phyloP scores from a whole-genome alignment of 2,888 invertebrate species.

The Nasonovia ribisnigri region DNA sequence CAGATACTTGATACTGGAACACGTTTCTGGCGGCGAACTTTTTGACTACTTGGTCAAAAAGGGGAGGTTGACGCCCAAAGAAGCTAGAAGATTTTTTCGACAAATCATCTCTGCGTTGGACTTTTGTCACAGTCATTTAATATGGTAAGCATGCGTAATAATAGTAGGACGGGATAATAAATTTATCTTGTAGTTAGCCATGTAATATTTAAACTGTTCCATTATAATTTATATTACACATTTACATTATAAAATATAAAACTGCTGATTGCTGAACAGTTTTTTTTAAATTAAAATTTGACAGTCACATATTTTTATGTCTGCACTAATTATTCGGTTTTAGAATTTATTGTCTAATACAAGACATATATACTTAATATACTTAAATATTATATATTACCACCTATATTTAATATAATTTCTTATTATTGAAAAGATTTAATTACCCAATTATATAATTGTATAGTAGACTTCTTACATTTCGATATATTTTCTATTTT shows the following conservation, averaged over 20 bases:
- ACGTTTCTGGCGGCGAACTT: slow-evolving; percentile 98
- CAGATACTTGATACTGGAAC: slow-evolving; percentile 97
- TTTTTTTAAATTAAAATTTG: not conserved
- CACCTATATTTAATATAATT: not conserved
- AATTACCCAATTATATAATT: not conserved
- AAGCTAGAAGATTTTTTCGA: slow-evolving; percentile 95
- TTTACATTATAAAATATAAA: not conserved
- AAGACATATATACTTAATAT: not conserved
- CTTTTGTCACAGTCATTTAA: slow-evolving; percentile 99
- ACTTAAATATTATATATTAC: no score
- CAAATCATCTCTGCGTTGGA: slow-evolving; percentile 99
- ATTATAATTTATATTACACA: not conserved
- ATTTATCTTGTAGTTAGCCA: not conserved
- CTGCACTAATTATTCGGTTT: not conserved
- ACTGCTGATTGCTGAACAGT: not conserved
- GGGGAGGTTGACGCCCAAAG: slow-evolving; percentile 96
- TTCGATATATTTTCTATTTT: not conserved
- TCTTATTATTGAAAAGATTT: not conserved
- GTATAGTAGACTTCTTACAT: not conserved
- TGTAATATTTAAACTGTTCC: not conserved
- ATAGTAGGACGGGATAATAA: not conserved
- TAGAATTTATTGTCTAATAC: not conserved
- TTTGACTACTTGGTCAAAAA: slow-evolving; percentile 99
- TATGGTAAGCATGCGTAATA: slow-evolving; percentile 82
- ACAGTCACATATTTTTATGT: not conserved